Evolutionary conservation across 2,888 invertebrate genomes (phyloP), one percentile per base, ranked within the genome.

Genomic region (Leucozona laternaria): DNA sequence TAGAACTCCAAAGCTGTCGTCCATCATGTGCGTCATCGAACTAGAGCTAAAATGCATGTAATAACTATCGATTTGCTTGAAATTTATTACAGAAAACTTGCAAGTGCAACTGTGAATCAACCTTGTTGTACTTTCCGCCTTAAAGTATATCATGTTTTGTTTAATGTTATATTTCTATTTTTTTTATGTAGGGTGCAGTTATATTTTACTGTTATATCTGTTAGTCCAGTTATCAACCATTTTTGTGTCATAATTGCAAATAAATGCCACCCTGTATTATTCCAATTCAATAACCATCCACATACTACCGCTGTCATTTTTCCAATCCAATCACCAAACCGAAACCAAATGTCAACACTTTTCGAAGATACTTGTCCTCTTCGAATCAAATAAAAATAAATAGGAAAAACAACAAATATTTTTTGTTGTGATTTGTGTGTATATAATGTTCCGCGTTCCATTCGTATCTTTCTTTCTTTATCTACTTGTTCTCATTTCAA

Each of bases 401-500:
- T 34, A 5, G 2, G 7, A 25, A n/a, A 45, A 64, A 45, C 3
- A 28, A 13, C 5, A n/a, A 62, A 15, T 0, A 15, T 57, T 57
- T 11, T 8, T 25, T 25, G 25, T 8, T 43, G 64, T 20, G 3
- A 17, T 0, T 8, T 2, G 10, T 17, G 13, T 40, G 2, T 45
- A 17, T 8, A 5, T n/a, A 31, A 5, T 37, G 50, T 53, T 53
- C 11, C 37, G 22, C 11, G n/a, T 68, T 53, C 22, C 68, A 68
- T 68, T 53, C 45, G 64, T 55, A 25, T 34, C 15, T 43, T n/a
- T 34, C 15, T 43, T n/a, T 25, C 81, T 85, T 73, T 81, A 81
- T 73, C 72, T 77, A 68, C 60, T n/a, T 8, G 71, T 73, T 79
- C 72, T 73, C 77, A 68, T 17, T 79, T 71, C 7, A 64, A 76